Evolutionary conservation across 2,113 vertebrate genomes (phyloP).

Genomic region (Neoarius graeffei): DNA sequence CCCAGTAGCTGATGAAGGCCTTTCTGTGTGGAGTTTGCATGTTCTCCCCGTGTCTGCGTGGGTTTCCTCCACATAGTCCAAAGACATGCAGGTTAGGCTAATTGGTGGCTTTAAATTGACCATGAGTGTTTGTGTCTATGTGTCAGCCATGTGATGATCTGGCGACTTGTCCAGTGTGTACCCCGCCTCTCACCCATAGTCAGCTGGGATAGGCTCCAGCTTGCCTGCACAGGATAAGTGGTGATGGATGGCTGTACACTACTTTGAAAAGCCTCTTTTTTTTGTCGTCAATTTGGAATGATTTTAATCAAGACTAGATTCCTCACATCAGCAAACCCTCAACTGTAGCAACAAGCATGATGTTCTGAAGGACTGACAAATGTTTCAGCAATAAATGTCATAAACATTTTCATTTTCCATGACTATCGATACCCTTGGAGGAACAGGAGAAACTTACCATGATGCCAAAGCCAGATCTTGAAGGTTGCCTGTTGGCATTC

Average conservation of each 20-base stretch:
- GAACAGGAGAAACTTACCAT: slow-evolving; percentile 60
- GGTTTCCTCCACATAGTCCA: too few species aligned
- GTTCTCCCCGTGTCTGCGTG: too few species aligned
- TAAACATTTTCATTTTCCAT: background rate
- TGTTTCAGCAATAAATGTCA: background rate
- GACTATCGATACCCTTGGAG: background rate
- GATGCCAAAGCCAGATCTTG: slow-evolving; percentile 60
- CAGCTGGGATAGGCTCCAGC: too few species aligned
- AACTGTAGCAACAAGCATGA: background rate
- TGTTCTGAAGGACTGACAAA: background rate
- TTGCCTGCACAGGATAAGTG: too few species aligned
- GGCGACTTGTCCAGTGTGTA: too few species aligned
- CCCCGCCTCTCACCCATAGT: too few species aligned
- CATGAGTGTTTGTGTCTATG: too few species aligned
- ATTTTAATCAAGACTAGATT: background rate
- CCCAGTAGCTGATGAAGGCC: too few species aligned
- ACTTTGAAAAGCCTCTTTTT: background rate
- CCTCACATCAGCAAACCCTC: background rate
- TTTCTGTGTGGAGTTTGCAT: too few species aligned
- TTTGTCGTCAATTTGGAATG: background rate
- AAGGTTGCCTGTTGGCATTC: slow-evolving; percentile 61
- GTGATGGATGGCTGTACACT: background rate
- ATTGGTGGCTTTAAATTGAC: too few species aligned
- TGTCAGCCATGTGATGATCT: too few species aligned
- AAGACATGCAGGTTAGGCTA: too few species aligned